Conservation (phyloP, 2,888 invertebrate species). For the Schizaphis graminum region DNA sequence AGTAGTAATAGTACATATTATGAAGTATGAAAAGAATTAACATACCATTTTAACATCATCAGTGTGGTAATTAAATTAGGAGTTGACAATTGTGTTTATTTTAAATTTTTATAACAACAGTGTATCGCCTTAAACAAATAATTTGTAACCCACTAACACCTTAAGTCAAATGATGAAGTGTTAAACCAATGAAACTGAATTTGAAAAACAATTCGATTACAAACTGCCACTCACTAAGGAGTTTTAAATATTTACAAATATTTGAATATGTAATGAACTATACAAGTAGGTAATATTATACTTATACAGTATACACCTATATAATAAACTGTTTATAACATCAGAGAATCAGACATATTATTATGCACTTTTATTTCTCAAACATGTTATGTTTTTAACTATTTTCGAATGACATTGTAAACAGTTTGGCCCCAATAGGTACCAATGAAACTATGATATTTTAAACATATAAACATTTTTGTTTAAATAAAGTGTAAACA, state of each 20-base stretch:
- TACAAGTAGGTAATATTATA: slow-evolving; percentile 27
- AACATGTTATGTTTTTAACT: slow-evolving; percentile 22
- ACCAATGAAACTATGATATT: not conserved
- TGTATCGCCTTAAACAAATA: not conserved
- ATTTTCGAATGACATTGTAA: not conserved
- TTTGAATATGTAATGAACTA: slow-evolving; percentile 54
- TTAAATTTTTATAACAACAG: not conserved
- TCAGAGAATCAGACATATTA: not conserved
- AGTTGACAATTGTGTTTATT: not conserved
- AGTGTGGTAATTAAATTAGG: not conserved
- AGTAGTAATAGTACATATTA: not conserved
- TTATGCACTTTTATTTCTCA: slow-evolving; percentile 24
- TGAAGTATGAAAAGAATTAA: not conserved
- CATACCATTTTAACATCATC: not conserved
- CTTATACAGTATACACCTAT: not conserved
- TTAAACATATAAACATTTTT: not conserved
- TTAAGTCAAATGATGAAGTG: not conserved
- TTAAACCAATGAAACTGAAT: slow-evolving; percentile 34
- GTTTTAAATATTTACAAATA: slow-evolving; percentile 42
- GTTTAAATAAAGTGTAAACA: not conserved
- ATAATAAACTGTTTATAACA: not conserved
- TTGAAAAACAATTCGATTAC: slow-evolving; percentile 24
- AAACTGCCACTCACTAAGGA: not conserved
- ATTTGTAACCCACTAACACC: slow-evolving; percentile 8
- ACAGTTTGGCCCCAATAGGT: not conserved